Base-by-base conservation (phyloP, 2,888 invertebrate species). In the Drosophila prostipennis region DNA sequence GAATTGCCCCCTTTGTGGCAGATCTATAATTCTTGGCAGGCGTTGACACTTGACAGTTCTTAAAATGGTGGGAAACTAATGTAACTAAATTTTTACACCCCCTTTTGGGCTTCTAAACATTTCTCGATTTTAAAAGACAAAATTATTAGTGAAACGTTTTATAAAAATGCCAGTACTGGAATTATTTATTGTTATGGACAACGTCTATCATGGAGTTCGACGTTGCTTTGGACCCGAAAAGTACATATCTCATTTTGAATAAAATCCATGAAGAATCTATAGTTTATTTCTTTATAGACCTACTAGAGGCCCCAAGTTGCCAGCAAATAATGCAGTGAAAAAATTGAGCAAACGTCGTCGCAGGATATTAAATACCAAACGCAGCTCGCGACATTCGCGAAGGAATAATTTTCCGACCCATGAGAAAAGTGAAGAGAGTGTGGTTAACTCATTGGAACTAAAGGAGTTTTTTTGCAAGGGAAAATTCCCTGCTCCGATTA, bases 121-220 rank as follows among this genome's bases (percentile, higher is more conserved):
- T 36, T 42, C 3, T 52, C 11, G 3, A 23, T 23, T 29, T 29
- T 40, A 6, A 13, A 34, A 7, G 11, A n/a, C 34, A 34, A 70
- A 69, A 70, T 70, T 69, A 8, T 1, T 37, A 63, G 51, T 60
- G n/a, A 1, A 49, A 14, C 6, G 26, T 14, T 14, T 6, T 11
- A 11, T 2, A 19, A 26, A 19, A 36, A 72, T 72, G 71, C 51
- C 71, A 6, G 14, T 72, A 8, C 37, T 51, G 10, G 65, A 73
- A 52, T 29, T 72, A 34, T 51, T 54, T 8, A 1, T 34, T 26
- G 26, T 51, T 6, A 32, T 55, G 19, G 37, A 48, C 11, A 46
- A 43, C 34, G 5, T 65, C 16, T 73, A 39, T 8, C 4, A 42
- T 13, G 39, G 45, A 34, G 13, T 73, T 1, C 16, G 37, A 13